Evolutionary conservation across 2,797 vertebrate species (phyloP).

Genomic region (Paramormyrops hopkinsi): DNA sequence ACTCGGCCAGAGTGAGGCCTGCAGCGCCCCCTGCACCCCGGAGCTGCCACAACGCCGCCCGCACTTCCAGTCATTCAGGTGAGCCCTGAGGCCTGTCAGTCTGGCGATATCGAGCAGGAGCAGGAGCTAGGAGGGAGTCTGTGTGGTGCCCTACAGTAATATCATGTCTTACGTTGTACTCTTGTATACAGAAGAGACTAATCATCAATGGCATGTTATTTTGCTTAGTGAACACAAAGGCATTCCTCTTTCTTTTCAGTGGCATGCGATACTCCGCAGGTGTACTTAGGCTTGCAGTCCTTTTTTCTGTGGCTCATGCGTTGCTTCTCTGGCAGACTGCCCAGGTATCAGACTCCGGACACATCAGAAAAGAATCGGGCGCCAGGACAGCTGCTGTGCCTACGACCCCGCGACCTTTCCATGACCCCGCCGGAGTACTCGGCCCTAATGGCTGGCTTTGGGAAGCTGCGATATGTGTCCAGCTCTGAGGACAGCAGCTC

Average conservation of each 20-base stretch:
- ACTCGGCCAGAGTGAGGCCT: conserved; percentile 58
- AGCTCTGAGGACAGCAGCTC: conserved; percentile 80
- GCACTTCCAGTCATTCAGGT: conserved; percentile 76
- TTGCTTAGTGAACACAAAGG: background rate
- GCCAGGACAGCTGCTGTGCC: conserved; percentile 58
- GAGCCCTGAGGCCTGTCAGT: background rate
- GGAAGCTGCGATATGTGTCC: conserved; percentile 58
- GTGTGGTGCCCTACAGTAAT: background rate
- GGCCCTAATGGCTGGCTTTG: conserved; percentile 27
- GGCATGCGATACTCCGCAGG: background rate
- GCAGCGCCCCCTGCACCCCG: conserved; percentile 74
- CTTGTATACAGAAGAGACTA: background rate
- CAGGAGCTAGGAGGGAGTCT: background rate
- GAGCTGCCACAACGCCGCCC: conserved; percentile 69
- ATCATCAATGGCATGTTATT: background rate
- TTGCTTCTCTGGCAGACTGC: conserved; percentile 53
- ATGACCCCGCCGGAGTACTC: conserved; percentile 62
- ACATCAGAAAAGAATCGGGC: conserved; percentile 53
- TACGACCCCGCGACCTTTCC: conserved; percentile 59
- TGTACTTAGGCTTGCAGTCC: background rate
- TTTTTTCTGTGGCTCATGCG: background rate
- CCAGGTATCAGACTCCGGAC: conserved; percentile 51
- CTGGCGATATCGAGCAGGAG: background rate
- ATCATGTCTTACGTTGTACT: background rate
- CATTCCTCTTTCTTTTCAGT: background rate